Base-by-base conservation (phyloP, 2,888 invertebrate genomes). In the Helleia helle region DNA sequence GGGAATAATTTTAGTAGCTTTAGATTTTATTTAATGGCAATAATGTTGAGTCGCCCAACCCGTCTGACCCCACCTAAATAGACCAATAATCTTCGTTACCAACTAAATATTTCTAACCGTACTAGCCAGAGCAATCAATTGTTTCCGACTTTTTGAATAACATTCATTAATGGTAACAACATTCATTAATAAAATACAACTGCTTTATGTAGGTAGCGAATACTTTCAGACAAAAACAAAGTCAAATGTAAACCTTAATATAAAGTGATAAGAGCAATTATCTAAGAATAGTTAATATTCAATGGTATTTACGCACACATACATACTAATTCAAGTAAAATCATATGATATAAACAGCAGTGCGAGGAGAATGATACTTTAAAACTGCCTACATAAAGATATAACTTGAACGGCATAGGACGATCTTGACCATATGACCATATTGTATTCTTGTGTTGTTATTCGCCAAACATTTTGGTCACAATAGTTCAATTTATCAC, bases 121-220 rank as follows among this genome's bases (percentile, higher is more conserved):
- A 62, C 13, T 0, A n/a, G n/a, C n/a, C n/a, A n/a, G n/a, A n/a
- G n/a, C n/a, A n/a, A n/a, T n/a, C n/a, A n/a, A n/a, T n/a, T n/a
- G n/a, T n/a, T n/a, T n/a, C n/a, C n/a, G n/a, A n/a, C n/a, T 24
- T 24, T 24, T n/a, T n/a, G n/a, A n/a, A n/a, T n/a, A n/a, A n/a
- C n/a, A n/a, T n/a, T n/a, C n/a, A n/a, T n/a, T n/a, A n/a, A n/a
- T 24, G 24, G 24, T n/a, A n/a, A 28, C 11, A 1, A n/a, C 26
- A 26, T 18, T 18, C 18, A 18, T 6, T 18, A 18, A 4, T 14
- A 7, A 28, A 1, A 13, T 2, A 13, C 28, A 13, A 15, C 2
- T n/a, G n/a, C n/a, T n/a, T 77, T 77, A 77, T 79, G 77, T 79
- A 77, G 75, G 75, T 73, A 70, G 62, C 62, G 54, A 71, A 76